A percentile compares a stretch with the other conserved stretches of the same genome.
Conservation (phyloP, 2,797 vertebrate genomes). For the Calcarius lapponicus region DNA sequence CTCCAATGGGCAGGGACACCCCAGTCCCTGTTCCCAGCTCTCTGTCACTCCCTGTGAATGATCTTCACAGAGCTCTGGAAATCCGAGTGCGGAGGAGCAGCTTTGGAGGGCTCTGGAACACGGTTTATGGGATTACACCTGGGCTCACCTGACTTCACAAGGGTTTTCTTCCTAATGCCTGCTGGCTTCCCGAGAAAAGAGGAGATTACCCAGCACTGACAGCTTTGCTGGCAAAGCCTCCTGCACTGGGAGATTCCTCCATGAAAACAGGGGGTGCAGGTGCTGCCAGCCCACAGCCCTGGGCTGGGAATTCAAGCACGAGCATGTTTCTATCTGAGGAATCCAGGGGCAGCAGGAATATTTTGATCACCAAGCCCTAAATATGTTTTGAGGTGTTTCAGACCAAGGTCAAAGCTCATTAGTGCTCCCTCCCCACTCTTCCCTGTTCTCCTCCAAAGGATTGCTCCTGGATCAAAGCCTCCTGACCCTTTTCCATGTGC, state of each 20-base stretch:
- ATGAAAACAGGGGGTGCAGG: not conserved
- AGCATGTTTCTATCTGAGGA: rapidly evolving
- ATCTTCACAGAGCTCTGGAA: not conserved
- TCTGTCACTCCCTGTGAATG: rapidly evolving
- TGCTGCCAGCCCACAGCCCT: not conserved
- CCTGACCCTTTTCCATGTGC: not conserved
- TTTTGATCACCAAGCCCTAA: not conserved
- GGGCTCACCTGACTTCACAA: not conserved
- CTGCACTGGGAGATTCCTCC: not conserved
- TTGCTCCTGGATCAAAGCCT: not conserved
- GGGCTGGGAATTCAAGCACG: not conserved
- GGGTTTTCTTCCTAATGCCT: not conserved
- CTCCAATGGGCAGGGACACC: rapidly evolving
- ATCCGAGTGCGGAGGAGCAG: rapidly evolving
- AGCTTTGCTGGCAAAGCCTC: not conserved
- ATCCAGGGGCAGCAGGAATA: not conserved
- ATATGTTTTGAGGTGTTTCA: not conserved
- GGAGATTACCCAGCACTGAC: not conserved
- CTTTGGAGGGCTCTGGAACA: not conserved
- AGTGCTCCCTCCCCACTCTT: rapidly evolving
- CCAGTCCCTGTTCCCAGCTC: rapidly evolving
- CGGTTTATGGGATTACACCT: not conserved
- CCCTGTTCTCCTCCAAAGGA: not conserved
- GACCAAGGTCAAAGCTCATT: not conserved
- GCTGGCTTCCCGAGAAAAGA: not conserved